These are phyloP conservation scores for Clytia hemisphaerica DNA, from an alignment of 30 jellyfish, hydroid and myxozoan species.

Conservation along the genomic window DNA sequence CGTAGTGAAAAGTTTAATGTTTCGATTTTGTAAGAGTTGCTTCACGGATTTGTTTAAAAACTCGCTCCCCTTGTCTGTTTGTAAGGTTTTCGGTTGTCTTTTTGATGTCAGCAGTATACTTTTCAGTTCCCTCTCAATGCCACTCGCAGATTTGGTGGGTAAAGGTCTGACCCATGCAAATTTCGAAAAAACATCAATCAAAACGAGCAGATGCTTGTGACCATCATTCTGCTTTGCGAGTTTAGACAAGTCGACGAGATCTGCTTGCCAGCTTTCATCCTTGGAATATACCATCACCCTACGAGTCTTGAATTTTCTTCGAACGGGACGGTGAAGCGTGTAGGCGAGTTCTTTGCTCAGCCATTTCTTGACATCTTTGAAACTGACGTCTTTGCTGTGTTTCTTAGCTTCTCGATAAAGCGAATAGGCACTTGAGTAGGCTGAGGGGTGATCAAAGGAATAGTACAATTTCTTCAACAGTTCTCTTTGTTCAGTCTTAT, in stretches of 20 bases:
- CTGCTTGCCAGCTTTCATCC: constrained; percentile 40
- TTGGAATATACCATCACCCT: constrained; percentile 23
- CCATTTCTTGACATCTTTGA: too few relatives aligned
- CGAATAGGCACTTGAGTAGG: too few relatives aligned
- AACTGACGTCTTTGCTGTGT: too few relatives aligned
- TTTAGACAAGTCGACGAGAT: constrained; percentile 31
- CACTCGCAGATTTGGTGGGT: constrained; percentile 28
- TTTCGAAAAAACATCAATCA: constrained; percentile 49
- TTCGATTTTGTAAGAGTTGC: not conserved
- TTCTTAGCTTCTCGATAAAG: too few relatives aligned
- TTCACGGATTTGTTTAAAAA: constrained; percentile 26
- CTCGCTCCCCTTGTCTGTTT: constrained; percentile 52
- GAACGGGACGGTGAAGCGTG: constrained; percentile 32
- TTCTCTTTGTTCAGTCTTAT: too few relatives aligned
- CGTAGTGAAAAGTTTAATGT: constrained; percentile 26
- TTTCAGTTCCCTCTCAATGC: constrained; percentile 17
- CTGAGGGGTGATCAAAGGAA: too few relatives aligned
- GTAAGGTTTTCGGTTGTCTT: constrained; percentile 22
- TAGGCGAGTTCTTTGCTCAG: constrained; percentile 30
- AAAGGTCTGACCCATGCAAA: constrained; percentile 53
- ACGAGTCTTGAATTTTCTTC: constrained; percentile 12
- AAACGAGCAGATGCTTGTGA: constrained; percentile 32
- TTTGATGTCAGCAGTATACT: not conserved
- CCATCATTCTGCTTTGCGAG: constrained; percentile 34
- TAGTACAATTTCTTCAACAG: too few relatives aligned